Percentiles rank a stretch among this genome's conserved stretches.
Evolutionary conservation across 2,888 invertebrate genomes (phyloP).

Genomic region (Pachydiplax longipennis): DNA sequence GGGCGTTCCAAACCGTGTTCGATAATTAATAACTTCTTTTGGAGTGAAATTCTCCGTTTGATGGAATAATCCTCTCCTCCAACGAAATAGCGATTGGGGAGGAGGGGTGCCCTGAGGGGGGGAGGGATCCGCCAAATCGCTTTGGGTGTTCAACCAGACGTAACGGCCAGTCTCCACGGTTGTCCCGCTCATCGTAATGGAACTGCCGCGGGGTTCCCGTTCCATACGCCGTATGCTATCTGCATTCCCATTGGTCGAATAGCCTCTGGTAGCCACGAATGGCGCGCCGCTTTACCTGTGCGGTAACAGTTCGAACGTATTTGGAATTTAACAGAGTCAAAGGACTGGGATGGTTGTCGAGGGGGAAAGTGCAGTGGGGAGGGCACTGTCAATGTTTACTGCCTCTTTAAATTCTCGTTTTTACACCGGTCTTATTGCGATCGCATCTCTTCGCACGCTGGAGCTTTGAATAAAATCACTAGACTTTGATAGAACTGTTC

Average conservation of each 20-base stretch:
- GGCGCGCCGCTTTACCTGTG: background rate
- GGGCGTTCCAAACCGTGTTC: background rate
- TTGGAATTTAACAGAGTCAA: background rate
- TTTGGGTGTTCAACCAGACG: conserved; percentile 18
- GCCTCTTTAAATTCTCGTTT: too few relatives aligned
- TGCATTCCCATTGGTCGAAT: background rate
- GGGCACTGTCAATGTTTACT: background rate
- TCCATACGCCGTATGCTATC: background rate
- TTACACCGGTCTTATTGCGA: background rate
- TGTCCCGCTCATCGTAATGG: conserved; percentile 6
- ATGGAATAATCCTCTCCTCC: background rate
- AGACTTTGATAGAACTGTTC: background rate
- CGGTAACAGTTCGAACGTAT: background rate
- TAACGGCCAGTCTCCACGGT: background rate
- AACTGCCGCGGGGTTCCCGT: background rate
- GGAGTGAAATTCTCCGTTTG: background rate
- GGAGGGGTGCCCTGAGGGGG: background rate
- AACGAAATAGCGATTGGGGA: background rate
- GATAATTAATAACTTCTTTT: background rate
- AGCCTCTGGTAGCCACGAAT: background rate
- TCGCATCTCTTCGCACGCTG: background rate
- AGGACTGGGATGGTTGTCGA: background rate
- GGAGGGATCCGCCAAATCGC: background rate
- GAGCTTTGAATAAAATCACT: background rate
- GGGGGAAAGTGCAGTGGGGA: background rate